Percentiles rank a stretch among this genome's conserved stretches.
Conservation (phyloP, 37 sponge, comb jelly and placozoan genomes). For the Chondrosia reniformis region DNA sequence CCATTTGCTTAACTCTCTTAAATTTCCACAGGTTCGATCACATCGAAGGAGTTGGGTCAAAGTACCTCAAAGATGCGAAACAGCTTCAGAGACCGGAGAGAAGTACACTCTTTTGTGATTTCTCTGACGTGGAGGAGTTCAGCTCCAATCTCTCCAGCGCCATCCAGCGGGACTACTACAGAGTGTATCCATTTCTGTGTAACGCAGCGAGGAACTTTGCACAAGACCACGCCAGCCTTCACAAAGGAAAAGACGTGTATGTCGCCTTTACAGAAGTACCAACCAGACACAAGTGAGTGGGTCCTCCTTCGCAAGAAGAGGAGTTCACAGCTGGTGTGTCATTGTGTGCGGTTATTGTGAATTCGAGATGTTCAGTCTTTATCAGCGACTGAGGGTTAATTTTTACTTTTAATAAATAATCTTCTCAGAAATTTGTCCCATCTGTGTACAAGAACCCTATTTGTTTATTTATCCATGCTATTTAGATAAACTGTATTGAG, state of each 20-base stretch:
- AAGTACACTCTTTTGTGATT: constrained; percentile 86
- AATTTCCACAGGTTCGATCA: constrained; percentile 39
- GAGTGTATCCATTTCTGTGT: constrained; percentile 90
- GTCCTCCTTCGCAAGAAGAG: too few relatives aligned
- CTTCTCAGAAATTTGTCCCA: too few relatives aligned
- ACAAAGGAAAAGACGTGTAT: constrained; percentile 79
- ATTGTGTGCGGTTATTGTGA: too few relatives aligned
- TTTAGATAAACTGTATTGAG: too few relatives aligned
- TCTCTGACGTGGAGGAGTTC: constrained; percentile 81
- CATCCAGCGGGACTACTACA: constrained; percentile 72
- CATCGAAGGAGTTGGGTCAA: constrained; percentile 69
- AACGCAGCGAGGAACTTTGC: constrained; percentile 88
- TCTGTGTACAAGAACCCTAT: too few relatives aligned
- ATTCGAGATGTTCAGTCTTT: too few relatives aligned
- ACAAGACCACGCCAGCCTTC: constrained; percentile 57
- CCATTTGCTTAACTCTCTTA: not conserved
- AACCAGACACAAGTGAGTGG: constrained; percentile 83
- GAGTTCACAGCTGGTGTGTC: too few relatives aligned
- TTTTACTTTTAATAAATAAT: too few relatives aligned
- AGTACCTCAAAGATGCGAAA: constrained; percentile 73
- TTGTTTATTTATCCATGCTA: too few relatives aligned
- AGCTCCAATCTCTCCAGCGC: constrained; percentile 75
- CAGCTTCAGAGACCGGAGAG: constrained; percentile 85
- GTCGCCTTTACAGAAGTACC: constrained; percentile 90
- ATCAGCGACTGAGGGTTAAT: too few relatives aligned